Evolutionary conservation across 2,113 vertebrate genomes (phyloP), one percentile per base, ranked within the genome.

Genomic region (Dipodomys spectabilis): DNA sequence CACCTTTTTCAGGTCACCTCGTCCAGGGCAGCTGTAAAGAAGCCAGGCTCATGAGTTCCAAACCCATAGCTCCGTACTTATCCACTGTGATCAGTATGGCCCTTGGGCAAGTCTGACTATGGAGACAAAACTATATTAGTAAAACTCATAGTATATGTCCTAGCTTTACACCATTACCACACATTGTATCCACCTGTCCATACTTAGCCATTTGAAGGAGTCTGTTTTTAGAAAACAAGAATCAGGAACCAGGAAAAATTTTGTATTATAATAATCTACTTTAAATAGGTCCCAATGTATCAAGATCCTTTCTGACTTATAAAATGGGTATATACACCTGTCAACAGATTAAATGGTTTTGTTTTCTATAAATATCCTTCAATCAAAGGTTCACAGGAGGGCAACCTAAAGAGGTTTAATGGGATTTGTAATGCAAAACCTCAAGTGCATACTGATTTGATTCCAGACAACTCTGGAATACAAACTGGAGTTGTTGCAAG

Each of bases 341-440:
- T 74, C 27, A 57, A 74, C 30, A 68, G 68, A 64, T 64, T 30
- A 57, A 79, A 74, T 60, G 53, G 32, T 68, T 95, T 82, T 20
- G 39, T 45, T 82, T 94, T 88, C 81, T 88, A 49, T 45, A 68
- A 92, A 85, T 45, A 82, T 64, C 74, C 64, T 88, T 94, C 53
- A 68, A 67, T 75, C 71, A 65, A 64, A 88, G 23, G 49, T 82
- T 93, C 62, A 69, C 45, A 72, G 35, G 79, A 88, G 10, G 32
- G 44, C 67, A 88, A 65, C 90, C 84, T 11, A 79, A 71, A 88
- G 79, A 88, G 79, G 92, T 28, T 85, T 68, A 83, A 80, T 82
- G 77, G 64, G 45, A 88, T 86, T 92, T 93, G 82, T 92, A 95
- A 92, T 45, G 60, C 60, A 69, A 95, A 94, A 92, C 84, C 80